Evolutionary conservation across 1,140 invertebrate species (phyloP).

Genomic region (Aphelenchoides fujianensis): DNA sequence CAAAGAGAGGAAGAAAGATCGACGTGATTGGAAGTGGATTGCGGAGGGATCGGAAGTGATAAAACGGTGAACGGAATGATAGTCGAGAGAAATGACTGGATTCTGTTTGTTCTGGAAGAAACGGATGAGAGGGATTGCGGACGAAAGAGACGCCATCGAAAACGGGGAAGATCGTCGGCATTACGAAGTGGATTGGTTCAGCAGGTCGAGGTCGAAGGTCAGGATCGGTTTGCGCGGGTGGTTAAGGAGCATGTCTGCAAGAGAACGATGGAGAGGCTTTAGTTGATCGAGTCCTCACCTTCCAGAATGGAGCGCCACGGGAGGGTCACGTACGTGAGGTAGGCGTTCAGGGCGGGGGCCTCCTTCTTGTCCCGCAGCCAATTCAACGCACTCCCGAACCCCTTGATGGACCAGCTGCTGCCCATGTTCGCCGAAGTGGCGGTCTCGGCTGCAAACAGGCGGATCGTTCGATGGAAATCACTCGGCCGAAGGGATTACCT

Average conservation of each 20-base stretch:
- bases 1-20: too few relatives aligned
- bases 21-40: too few relatives aligned
- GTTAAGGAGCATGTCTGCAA: conserved; percentile 48
- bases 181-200: conserved; percentile 24
- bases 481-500: conserved; percentile 50
- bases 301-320: conserved; percentile 96
- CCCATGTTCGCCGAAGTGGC: conserved; percentile 68
- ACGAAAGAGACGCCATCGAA: too few relatives aligned
- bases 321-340: conserved; percentile 91
- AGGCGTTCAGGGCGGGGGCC: conserved; percentile 87
- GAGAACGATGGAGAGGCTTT: too few relatives aligned
- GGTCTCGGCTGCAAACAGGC: background rate
- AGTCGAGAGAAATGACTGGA: too few relatives aligned
- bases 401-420: conserved; percentile 85
- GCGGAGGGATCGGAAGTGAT: too few relatives aligned
- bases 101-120: too few relatives aligned
- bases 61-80: too few relatives aligned
- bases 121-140: too few relatives aligned
- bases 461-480: too few relatives aligned
- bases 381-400: conserved; percentile 90
- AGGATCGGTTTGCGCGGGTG: conserved; percentile 50
- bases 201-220: conserved; percentile 55
- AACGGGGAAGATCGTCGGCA: too few relatives aligned
- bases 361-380: conserved; percentile 93
- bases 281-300: too few relatives aligned